Evolutionary conservation across 2,113 vertebrate species (phyloP), one percentile per base, ranked within the genome.

Genomic region (Theristicus caerulescens): DNA sequence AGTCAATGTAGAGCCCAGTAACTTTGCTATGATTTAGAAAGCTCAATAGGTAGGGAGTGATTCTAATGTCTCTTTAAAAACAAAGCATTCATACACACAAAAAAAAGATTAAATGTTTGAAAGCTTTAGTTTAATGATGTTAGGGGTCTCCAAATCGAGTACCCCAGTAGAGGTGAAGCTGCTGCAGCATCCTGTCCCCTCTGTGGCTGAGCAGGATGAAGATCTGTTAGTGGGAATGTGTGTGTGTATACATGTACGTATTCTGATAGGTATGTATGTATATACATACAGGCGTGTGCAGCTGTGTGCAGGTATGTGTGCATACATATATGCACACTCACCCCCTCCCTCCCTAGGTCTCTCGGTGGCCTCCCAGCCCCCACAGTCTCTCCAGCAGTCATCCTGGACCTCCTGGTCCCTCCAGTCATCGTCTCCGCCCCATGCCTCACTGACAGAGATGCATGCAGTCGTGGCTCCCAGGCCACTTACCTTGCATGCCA

Each of bases 381-480:
- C 10, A 8, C 0, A 1, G 6, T 40, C n/a, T 73, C 22, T 67
- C 34, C 29, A 87, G 55, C 16, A 38, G 55, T 34, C 21, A 29
- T 42, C 26, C 40, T 76, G 55, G n/a, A 36, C 21, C 47, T 74
- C 29, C 14, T 52, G 29, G 29, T 73, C 24, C 13, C 24, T 80
- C 29, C 46, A 31, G 16, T 65, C 46, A n/a, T 32, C 40, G 26
- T 27, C 46, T 32, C 36, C 0, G 3, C 22, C 18, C 9, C 10
- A 26, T 57, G 31, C 26, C 49, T 87, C 27, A 22, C 18, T 44
- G 40, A 42, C 32, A 46, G 13, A 49, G 31, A 31, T 3, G 2
- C 5, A 8, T 0, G 4, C 8, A 21, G 15, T 13, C 1, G 1
- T 61, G 52, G 52, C 21, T 72, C 18, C 59, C 22, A n/a, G 20